These are phyloP conservation scores for Caenorhabditis macrosperma DNA, from an alignment of 2,888 invertebrate genomes.

Conservation along the genomic window DNA sequence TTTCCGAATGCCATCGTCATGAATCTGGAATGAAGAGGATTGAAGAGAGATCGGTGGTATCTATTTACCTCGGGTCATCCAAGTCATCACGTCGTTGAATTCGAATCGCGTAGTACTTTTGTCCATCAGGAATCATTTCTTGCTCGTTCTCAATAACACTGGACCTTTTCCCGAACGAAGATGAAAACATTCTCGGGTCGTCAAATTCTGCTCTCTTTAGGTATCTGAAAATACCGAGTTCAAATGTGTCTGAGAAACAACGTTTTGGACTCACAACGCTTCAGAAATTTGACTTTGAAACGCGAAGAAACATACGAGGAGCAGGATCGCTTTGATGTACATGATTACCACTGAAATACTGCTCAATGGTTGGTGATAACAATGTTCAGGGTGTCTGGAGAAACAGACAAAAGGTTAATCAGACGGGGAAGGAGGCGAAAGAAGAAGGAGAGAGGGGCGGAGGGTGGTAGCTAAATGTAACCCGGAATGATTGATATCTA, in stretches of 20 bases:
- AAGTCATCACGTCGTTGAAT: constrained; percentile 45
- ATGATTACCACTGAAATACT: constrained; percentile 58
- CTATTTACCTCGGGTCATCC: constrained; percentile 56
- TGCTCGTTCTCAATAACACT: background rate
- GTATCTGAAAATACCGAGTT: constrained; percentile 56
- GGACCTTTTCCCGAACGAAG: constrained; percentile 56
- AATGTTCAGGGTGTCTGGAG: background rate
- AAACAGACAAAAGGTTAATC: background rate
- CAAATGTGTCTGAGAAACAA: background rate
- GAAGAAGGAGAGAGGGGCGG: background rate
- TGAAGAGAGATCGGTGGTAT: background rate
- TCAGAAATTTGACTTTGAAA: constrained; percentile 7
- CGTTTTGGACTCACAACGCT: constrained; percentile 19
- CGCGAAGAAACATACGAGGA: constrained; percentile 18
- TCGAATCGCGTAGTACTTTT: constrained; percentile 39
- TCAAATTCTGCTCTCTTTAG: constrained; percentile 58
- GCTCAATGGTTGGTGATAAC: background rate
- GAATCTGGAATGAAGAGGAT: constrained; percentile 44
- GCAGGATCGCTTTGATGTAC: constrained; percentile 45
- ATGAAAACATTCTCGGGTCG: constrained; percentile 59
- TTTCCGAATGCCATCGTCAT: constrained; percentile 61
- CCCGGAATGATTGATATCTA: constrained; percentile 29
- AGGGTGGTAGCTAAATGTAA: background rate
- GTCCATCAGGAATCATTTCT: constrained; percentile 19
- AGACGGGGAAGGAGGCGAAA: background rate